Percentiles rank a stretch among this genome's conserved stretches.
These are phyloP conservation scores for Plectrocnemia conspersa DNA, from an alignment of 1,140 invertebrate genomes.

Conservation along the genomic window DNA sequence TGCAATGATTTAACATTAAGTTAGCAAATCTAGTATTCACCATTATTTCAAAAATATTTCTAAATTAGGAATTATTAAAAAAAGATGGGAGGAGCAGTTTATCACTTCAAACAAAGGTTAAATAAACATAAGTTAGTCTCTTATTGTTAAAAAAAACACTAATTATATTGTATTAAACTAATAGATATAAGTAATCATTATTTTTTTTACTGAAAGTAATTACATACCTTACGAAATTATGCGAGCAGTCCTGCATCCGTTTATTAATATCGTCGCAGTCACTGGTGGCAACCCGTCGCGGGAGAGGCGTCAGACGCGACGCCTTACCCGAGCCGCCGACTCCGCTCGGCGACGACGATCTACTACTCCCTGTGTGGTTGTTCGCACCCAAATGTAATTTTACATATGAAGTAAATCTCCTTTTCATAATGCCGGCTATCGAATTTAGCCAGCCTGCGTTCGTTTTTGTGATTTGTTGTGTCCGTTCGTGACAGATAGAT, in stretches of 20 bases:
- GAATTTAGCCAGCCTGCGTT: constrained; percentile 59
- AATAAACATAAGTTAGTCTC: too few relatives aligned
- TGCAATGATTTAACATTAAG: too few relatives aligned
- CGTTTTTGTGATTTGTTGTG: constrained; percentile 28
- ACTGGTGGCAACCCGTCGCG: constrained; percentile 19
- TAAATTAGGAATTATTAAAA: too few relatives aligned
- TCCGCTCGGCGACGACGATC: constrained; percentile 20
- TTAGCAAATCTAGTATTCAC: too few relatives aligned
- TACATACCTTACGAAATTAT: constrained; percentile 23
- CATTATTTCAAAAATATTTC: too few relatives aligned
- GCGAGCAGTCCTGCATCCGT: constrained; percentile 26
- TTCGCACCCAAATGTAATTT: constrained; percentile 57
- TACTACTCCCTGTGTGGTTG: constrained; percentile 27
- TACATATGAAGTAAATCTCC: constrained; percentile 72
- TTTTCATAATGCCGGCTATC: constrained; percentile 57
- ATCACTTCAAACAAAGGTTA: too few relatives aligned
- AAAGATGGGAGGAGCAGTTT: too few relatives aligned
- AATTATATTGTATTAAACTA: too few relatives aligned
- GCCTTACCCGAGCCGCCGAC: constrained; percentile 6
- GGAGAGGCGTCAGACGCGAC: constrained; percentile 9
- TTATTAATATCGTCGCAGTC: constrained; percentile 33
- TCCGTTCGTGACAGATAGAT: not conserved
- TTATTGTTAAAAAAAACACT: too few relatives aligned
- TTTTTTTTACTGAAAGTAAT: too few relatives aligned
- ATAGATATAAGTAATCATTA: too few relatives aligned